phyloP scores from a whole-genome alignment of 1,140 invertebrate species.

The Bombus haemorrhoidalis region DNA sequence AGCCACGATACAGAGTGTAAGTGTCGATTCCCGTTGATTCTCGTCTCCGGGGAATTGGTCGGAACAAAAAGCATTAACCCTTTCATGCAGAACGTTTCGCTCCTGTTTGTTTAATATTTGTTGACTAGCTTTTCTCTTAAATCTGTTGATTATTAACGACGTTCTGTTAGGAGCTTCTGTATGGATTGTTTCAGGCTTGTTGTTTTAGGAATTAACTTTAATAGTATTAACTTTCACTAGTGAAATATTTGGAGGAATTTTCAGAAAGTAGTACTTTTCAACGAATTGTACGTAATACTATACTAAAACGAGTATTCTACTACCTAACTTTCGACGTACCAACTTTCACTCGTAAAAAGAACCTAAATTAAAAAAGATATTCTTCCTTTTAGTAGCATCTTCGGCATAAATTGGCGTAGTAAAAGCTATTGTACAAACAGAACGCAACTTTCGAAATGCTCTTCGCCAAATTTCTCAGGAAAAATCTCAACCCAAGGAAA shows the following conservation, averaged over 20 bases:
- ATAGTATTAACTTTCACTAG: not conserved
- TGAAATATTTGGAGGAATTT: not conserved
- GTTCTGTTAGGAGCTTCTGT: not conserved
- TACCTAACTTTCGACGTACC: too few species aligned
- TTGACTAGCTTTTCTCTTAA: not conserved
- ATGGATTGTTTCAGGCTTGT: not conserved
- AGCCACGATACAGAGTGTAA: not conserved
- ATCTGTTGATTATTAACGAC: not conserved
- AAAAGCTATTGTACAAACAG: too few species aligned
- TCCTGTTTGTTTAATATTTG: not conserved
- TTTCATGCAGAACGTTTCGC: not conserved
- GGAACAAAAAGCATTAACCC: not conserved
- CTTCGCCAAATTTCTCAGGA: not conserved
- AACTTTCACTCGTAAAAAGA: too few species aligned
- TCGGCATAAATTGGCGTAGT: too few species aligned
- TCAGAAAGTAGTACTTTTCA: not conserved
- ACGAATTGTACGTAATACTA: not conserved
- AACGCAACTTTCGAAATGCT: too few species aligned
- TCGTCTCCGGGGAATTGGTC: not conserved
- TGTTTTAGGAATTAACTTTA: not conserved
- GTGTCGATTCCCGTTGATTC: constrained; percentile 1
- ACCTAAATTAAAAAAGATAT: too few species aligned
- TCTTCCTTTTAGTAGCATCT: too few species aligned
- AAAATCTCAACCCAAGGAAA: not conserved
- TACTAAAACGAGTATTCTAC: not conserved